Conservation (phyloP, 2,113 vertebrate genomes). For the Arvicanthis niloticus region DNA sequence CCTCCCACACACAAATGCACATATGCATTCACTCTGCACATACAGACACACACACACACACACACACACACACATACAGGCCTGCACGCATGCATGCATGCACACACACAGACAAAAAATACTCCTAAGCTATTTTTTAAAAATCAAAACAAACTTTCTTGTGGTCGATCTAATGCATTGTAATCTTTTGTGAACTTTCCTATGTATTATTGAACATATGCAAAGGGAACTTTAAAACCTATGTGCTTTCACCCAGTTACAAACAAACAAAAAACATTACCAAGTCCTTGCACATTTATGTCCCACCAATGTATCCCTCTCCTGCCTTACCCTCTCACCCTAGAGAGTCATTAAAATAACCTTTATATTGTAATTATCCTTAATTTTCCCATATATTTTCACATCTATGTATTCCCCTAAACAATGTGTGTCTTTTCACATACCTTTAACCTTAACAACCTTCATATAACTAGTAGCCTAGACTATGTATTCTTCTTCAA, state of each 20-base stretch:
- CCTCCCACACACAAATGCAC: too few relatives aligned
- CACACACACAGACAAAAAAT: neutral
- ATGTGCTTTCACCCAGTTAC: neutral
- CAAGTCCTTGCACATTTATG: neutral
- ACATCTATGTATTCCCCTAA: neutral
- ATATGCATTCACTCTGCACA: too few relatives aligned
- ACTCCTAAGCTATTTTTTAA: neutral
- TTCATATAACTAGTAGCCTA: slow-evolving; percentile 21
- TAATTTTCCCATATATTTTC: slow-evolving; percentile 25
- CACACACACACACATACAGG: too few relatives aligned
- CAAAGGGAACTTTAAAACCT: slow-evolving; percentile 21
- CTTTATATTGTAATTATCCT: neutral
- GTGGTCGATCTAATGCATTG: neutral
- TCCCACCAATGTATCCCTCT: neutral
- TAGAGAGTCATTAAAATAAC: neutral
- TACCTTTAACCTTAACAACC: neutral
- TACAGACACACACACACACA: too few relatives aligned
- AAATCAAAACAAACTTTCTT: neutral
- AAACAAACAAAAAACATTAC: neutral
- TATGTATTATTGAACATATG: neutral
- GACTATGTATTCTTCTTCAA: neutral
- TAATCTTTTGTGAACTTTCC: neutral
- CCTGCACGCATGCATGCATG: neutral
- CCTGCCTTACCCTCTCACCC: neutral
- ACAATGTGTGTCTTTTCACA: neutral